These are phyloP conservation scores for Anguilla japonica DNA, from an alignment of 2,113 vertebrate species.

Conservation along the genomic window DNA sequence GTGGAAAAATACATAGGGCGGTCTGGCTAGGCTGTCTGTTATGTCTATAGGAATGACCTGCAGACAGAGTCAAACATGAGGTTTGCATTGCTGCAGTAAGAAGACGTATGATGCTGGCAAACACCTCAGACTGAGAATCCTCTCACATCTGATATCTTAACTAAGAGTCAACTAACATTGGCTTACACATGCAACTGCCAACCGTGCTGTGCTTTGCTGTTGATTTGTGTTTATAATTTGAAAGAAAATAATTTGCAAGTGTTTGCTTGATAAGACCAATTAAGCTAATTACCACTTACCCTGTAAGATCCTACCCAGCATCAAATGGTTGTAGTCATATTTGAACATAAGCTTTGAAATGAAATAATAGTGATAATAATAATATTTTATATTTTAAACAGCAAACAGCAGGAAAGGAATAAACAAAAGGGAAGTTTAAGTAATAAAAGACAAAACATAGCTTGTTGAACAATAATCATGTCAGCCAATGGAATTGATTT, in stretches of 20 bases:
- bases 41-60: not conserved
- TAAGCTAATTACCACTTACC: conserved; percentile 51
- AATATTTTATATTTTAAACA: no score
- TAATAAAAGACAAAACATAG: no score
- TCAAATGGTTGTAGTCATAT: no score
- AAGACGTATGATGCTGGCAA: not conserved
- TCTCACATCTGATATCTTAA: not conserved
- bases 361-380: no score
- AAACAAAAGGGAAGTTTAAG: no score
- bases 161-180: not conserved
- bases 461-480: no score
- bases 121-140: not conserved
- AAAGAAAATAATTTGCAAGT: conserved; percentile 40
- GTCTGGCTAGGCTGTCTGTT: not conserved
- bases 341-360: no score
- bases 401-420: no score
- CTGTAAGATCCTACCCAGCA: not conserved
- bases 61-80: not conserved
- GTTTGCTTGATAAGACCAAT: conserved; percentile 63
- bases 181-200: not conserved
- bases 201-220: no score
- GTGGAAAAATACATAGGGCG: no score
- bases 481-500: no score
- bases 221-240: not conserved
- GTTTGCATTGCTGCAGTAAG: not conserved